Evolutionary conservation across 2,797 vertebrate genomes (phyloP), one percentile per base, ranked within the genome.

Genomic region (Anabacerthia variegaticeps): DNA sequence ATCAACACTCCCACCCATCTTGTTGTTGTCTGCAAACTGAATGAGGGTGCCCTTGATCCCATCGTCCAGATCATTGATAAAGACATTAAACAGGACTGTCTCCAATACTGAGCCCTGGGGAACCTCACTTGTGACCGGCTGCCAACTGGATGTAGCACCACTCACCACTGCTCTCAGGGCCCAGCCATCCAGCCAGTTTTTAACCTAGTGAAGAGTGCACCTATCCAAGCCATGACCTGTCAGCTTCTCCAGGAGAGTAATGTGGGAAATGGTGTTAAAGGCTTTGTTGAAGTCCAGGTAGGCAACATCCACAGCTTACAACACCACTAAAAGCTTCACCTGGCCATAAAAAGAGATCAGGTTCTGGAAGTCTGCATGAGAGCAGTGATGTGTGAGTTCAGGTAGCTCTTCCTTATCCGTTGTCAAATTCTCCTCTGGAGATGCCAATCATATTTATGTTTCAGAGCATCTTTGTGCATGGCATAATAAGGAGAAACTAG

Each of bases 161-260:
- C 26, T 43, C 27, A 32, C 22, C 32, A 7, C 10, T 30, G 3
- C 41, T 48, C 17, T 54, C 41, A 68, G 34, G 15, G 5, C 26
- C 34, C 27, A 39, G 41, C 58, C 32, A 32, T 69, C 32, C 71
- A 62, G 18, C 4, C 22, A n/a, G 30, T 36, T 55, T 75, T 36
- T 49, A 49, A 32, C 8, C 10, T 10, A 36, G 41, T 0, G 0
- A 41, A 14, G 48, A 41, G 19, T 15, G 19, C 19, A 24, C 8
- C 26, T 20, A 22, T 62, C 36, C 3, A 16, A 24, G 55, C 3
- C 2, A 14, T 23, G 19, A 36, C 12, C 48, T 62, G 32, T n/a
- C 48, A 55, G 19, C 36, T 82, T 55, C 48, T 48, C 41, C 13
- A 14, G 32, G 32, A 63, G 63, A 17, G 46, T 17, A 19, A 17